phyloP scores from a whole-genome alignment of 64 coral and sea anemone genomes.

The Montipora efflorescens region DNA sequence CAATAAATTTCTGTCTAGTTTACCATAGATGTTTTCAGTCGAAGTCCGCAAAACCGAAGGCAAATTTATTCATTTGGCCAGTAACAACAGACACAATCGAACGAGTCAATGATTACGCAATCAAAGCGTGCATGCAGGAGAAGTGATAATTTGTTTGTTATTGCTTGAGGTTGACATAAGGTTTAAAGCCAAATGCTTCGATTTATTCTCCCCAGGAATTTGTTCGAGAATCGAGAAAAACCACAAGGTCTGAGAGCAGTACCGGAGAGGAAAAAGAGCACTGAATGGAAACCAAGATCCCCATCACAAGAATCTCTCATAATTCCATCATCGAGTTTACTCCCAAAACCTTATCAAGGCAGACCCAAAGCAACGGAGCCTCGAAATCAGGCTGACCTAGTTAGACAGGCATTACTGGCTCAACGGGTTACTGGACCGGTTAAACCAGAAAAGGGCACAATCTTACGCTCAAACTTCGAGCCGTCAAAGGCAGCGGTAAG shows the following conservation, averaged over 20 bases:
- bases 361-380: constrained; percentile 19
- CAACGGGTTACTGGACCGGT: constrained; percentile 14
- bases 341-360: background rate
- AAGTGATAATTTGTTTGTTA: too few species aligned
- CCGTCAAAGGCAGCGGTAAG: background rate
- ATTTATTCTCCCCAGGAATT: background rate
- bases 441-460: background rate
- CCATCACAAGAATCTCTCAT: background rate
- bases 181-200: too few species aligned
- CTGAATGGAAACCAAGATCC: constrained; percentile 20
- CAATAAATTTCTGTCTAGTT: too few species aligned
- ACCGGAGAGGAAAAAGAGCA: background rate
- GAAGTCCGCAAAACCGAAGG: too few species aligned
- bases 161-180: too few species aligned
- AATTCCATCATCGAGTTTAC: background rate
- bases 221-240: constrained; percentile 28
- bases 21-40: too few species aligned
- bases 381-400: constrained; percentile 47
- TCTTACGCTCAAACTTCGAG: background rate
- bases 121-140: too few species aligned
- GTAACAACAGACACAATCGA: too few species aligned
- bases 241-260: constrained; percentile 28
- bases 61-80: too few species aligned
- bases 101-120: too few species aligned
- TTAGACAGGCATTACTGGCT: constrained; percentile 12